Evolutionary conservation across 1,140 invertebrate genomes (phyloP), one percentile per base, ranked within the genome.

Genomic region (Macrotrachela quadricornifera): DNA sequence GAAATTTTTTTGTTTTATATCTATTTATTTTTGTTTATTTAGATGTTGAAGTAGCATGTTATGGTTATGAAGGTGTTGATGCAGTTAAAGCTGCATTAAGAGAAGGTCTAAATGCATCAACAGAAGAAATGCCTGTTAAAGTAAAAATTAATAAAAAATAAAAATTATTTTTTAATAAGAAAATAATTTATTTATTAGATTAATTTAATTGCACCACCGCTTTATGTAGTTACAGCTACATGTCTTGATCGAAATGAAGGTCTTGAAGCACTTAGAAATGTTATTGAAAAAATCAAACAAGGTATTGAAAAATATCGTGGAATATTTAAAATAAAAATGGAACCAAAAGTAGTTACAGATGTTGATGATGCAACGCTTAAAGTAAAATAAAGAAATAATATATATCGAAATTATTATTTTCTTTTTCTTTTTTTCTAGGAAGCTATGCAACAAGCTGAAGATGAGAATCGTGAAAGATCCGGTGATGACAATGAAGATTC

Each of bases 31-130:
- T 2, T 30, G 2, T 30, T 30, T 30, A 8, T 30, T 30, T 30
- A 30, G 75, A 97, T 66, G 85, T 99, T 62, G 90, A 97, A 73
- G 91, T 92, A 60, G 87, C 88, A 0, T 97, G 91, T 71, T 99
- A 92, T 64, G 88, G 84, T 6, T 95, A 94, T 65, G 91, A 97
- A 70, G 94, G 94, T 36, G 94, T 99, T 61, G 91, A 97, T 76
- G 94, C 94, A 41, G 90, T 99, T 0, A 96, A 96, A 70, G 75
- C 79, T 54, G 88, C 94, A 0, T 71, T 99, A 6, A 82, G 79
- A 68, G 77, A 83, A 64, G 94, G 94, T 4, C 76, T 97, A n/a
- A 79, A 81, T 48, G 74, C 86, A 41, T 91, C 88, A 6, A 91
- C 84, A 10, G 80, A 83, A 61, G 83, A 87, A 58, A 78, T 96